Evolutionary conservation across 2,797 vertebrate genomes (phyloP).

Genomic region (Acanthiza pusilla): DNA sequence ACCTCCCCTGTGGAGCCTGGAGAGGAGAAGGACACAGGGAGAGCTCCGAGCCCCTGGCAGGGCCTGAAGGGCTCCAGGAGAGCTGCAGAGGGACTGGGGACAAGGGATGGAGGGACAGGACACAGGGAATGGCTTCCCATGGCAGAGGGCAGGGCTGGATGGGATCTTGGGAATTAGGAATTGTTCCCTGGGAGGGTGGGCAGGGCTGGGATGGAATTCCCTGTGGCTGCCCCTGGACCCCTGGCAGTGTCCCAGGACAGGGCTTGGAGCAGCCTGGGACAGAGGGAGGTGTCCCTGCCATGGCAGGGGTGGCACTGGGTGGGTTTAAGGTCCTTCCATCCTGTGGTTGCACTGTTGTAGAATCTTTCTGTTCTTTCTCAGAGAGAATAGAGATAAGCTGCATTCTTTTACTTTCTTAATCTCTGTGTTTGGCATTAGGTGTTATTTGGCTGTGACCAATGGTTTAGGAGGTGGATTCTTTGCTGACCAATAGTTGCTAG

Average conservation of each 20-base stretch:
- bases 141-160: accelerated
- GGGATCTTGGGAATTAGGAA: background rate
- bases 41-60: background rate
- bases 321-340: background rate
- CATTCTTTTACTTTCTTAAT: too few species aligned
- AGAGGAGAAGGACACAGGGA: background rate
- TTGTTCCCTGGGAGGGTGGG: background rate
- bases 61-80: background rate
- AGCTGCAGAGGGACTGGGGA: background rate
- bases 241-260: background rate
- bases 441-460: too few species aligned
- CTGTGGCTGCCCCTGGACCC: background rate
- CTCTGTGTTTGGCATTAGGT: too few species aligned
- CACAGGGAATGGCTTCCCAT: background rate
- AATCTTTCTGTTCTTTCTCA: too few species aligned
- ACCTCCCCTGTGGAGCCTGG: background rate
- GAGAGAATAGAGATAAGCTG: too few species aligned
- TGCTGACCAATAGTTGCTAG: too few species aligned
- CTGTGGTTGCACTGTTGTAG: too few species aligned
- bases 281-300: background rate
- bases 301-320: accelerated
- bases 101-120: background rate
- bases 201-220: background rate
- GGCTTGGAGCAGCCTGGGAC: background rate
- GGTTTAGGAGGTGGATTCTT: too few species aligned